A percentile compares a stretch with the other conserved stretches of the same genome.
Conservation (phyloP, 2,888 invertebrate species). For the Mycalesis mineus region DNA sequence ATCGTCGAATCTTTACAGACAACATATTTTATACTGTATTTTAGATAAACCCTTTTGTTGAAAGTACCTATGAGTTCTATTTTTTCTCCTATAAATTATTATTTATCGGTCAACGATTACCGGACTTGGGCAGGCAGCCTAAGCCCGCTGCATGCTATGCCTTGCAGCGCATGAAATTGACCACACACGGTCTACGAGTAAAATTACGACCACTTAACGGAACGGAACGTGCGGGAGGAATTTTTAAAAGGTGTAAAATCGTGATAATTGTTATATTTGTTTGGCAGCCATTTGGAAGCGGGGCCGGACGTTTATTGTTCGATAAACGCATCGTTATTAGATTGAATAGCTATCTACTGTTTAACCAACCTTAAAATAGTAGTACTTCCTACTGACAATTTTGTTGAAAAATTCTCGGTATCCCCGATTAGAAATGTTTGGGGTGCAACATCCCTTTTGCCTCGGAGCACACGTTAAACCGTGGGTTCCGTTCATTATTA, state of each 20-base stretch:
- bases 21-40: too few relatives aligned
- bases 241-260: constrained; percentile 36
- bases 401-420: too few relatives aligned
- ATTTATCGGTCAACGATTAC: neutral
- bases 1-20: too few relatives aligned
- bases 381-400: too few relatives aligned
- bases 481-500: too few relatives aligned
- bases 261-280: constrained; percentile 35
- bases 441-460: too few relatives aligned
- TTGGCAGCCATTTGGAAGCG: constrained; percentile 15
- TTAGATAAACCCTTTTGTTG: too few relatives aligned
- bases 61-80: too few relatives aligned
- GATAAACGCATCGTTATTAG: constrained; percentile 9
- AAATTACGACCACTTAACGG: constrained; percentile 29
- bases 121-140: neutral
- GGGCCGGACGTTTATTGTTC: constrained; percentile 6
- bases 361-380: neutral
- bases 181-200: constrained; percentile 18
- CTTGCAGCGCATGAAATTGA: constrained; percentile 3
- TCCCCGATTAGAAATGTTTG: too few relatives aligned
- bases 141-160: neutral
- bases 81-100: too few relatives aligned
- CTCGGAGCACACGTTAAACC: too few relatives aligned
- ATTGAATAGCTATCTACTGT: neutral
- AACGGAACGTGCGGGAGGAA: constrained; percentile 28